Base-by-base conservation (phyloP, 2,797 vertebrate species). In the Pangasius djambal region DNA sequence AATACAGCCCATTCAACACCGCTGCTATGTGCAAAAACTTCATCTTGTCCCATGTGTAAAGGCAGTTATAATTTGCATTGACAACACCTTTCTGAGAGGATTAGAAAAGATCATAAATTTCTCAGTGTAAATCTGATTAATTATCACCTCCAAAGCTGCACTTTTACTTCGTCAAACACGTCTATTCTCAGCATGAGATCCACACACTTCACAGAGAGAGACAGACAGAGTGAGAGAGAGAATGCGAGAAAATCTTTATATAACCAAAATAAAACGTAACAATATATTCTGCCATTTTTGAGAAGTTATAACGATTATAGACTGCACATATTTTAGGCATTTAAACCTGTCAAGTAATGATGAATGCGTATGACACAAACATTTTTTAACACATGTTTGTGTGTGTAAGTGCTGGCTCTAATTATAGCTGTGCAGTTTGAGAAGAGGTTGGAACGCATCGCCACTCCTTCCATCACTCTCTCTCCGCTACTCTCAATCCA, bases 101-200 rank as follows among this genome's bases (percentile, higher is more conserved):
- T 92, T 88, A 87, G 89, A 93, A 0, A 1, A 55, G 65, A 59
- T 91, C 83, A 92, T 89, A 89, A 91, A 83, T 91, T 82, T 63
- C 87, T 83, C 69, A 87, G 84, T 78, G 83, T 90, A 94, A 40
- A 84, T 92, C 89, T 90, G 65, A 89, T 91, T 92, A 87, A 93
- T 93, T 93, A 94, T 93, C 92, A 93, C 94, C 91, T 93, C 5
- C 0, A 89, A 90, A 86, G 79, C 79, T 65, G 37, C 86, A 90
- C 88, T 89, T 91, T 90, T 84, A 63, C 83, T 81, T 87, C 67
- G 57, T 84, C 88, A 83, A 88, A 91, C 87, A 88, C 74, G 7
- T 86, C 85, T 87, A 84, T 89, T 90, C 91, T 91, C 75, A 88
- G 83, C 55, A 63, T 37, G 72, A 57, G 34, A 88, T 87, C 69